Conservation (phyloP, 2,113 vertebrate genomes). For the Callorhinus ursinus region DNA sequence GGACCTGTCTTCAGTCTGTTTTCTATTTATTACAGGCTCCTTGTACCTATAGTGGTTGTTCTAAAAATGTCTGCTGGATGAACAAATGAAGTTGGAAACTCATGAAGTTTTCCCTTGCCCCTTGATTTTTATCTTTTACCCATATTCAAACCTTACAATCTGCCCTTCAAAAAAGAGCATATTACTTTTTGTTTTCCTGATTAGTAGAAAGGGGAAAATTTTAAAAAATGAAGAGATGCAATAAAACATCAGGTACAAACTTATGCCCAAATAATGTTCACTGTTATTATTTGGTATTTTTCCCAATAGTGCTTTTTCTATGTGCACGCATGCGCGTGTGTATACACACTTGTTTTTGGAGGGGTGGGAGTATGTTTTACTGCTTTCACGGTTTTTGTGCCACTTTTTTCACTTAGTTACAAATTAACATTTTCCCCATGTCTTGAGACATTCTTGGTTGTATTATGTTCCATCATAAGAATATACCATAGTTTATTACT, state of each 20-base stretch:
- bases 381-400: neutral
- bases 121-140: neutral
- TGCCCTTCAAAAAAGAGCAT: neutral
- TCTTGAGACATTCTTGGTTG: neutral
- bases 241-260: neutral
- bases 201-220: neutral
- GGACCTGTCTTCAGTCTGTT: neutral
- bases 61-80: neutral
- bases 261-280: neutral
- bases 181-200: slow-evolving; percentile 8
- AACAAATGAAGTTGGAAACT: neutral
- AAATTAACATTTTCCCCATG: neutral
- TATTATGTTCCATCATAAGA: neutral
- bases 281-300: neutral
- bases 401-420: neutral
- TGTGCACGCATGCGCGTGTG: accelerated
- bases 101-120: neutral
- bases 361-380: neutral
- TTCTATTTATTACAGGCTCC: neutral
- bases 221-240: neutral
- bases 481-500: neutral
- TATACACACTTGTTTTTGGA: neutral
- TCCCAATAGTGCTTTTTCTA: neutral
- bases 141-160: neutral
- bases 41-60: neutral